Evolutionary conservation across 1,140 invertebrate genomes (phyloP).

Genomic region (Dysdera silvatica): DNA sequence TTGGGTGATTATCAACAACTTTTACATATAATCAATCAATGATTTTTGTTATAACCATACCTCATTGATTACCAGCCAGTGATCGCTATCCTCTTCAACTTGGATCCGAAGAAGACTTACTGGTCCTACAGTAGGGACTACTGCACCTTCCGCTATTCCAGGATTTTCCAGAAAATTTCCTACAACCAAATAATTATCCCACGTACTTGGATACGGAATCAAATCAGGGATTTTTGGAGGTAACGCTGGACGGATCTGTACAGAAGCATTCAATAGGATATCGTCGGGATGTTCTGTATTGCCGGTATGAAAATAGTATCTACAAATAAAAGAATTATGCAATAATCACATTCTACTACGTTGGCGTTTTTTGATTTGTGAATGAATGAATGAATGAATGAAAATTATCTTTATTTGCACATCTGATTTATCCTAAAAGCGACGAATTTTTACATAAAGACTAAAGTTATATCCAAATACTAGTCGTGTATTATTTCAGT

Average conservation of each 20-base stretch:
- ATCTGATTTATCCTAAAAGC: too few species aligned
- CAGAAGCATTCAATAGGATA: constrained; percentile 58
- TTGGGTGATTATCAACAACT: too few species aligned
- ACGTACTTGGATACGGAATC: constrained; percentile 19
- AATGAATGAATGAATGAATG: too few species aligned
- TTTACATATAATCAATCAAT: too few species aligned
- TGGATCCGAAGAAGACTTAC: constrained; percentile 62
- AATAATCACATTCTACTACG: too few species aligned
- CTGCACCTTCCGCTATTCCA: constrained; percentile 64
- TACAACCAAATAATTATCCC: constrained; percentile 20
- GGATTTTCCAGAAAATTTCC: constrained; percentile 37
- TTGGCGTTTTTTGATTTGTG: too few species aligned
- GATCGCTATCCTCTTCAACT: constrained; percentile 69
- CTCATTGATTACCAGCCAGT: constrained; percentile 85
- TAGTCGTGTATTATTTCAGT: too few species aligned
- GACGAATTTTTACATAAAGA: too few species aligned
- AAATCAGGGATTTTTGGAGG: constrained; percentile 35
- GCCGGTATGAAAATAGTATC: constrained; percentile 79
- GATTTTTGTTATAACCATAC: constrained; percentile 53
- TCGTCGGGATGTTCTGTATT: constrained; percentile 86
- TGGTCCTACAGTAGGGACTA: constrained; percentile 59
- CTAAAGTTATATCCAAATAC: too few species aligned
- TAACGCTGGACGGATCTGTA: constrained; percentile 29
- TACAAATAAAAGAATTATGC: too few species aligned
- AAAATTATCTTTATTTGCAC: too few species aligned